Evolutionary conservation across 2,113 vertebrate genomes (phyloP).

Genomic region (Phylloscopus trochiloides): DNA sequence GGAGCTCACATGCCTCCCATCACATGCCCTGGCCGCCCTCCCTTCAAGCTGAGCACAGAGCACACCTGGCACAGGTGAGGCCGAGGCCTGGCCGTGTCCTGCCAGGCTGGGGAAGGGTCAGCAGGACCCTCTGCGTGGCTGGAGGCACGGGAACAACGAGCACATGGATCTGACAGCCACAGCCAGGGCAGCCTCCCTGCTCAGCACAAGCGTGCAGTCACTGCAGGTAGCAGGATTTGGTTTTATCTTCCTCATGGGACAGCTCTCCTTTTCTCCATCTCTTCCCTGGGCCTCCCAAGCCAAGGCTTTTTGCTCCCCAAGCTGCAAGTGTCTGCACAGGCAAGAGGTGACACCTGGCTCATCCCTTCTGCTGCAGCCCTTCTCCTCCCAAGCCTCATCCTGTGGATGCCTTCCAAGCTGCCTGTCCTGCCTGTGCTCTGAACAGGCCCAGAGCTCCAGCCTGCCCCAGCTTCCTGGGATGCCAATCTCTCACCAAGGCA

Average conservation of each 20-base stretch:
- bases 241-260: neutral
- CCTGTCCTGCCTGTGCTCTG: neutral
- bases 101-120: neutral
- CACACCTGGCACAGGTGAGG: constrained; percentile 50
- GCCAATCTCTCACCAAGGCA: neutral
- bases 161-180: fast-evolving
- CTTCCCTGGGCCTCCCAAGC: neutral
- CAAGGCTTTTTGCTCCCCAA: neutral
- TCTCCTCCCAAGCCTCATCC: neutral
- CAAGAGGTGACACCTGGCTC: neutral
- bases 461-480: neutral
- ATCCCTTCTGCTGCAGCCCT: neutral
- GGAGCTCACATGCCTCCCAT: constrained; percentile 56
- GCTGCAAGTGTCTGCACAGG: neutral
- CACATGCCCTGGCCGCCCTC: constrained; percentile 32
- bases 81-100: fast-evolving
- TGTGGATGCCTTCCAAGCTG: fast-evolving
- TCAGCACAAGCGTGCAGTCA: fast-evolving
- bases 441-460: neutral
- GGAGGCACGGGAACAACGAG: neutral
- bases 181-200: fast-evolving
- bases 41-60: neutral
- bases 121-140: neutral
- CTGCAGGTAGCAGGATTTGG: neutral
- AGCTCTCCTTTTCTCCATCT: neutral